Conservation (phyloP, 2,888 invertebrate genomes). For the Chirona hameri region DNA sequence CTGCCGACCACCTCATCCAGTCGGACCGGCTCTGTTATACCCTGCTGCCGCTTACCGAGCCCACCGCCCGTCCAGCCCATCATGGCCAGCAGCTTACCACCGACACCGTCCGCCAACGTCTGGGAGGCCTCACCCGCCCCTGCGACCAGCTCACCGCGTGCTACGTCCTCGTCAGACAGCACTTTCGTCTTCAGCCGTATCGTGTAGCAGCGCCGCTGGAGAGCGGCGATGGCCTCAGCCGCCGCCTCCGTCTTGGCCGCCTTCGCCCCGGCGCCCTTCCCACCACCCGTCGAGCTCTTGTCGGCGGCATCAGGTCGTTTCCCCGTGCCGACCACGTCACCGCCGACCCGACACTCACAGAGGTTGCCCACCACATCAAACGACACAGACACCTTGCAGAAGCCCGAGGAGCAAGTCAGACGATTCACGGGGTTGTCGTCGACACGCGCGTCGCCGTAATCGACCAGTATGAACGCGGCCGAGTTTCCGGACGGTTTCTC, state of each 20-base stretch:
- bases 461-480: not conserved
- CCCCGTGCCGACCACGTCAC: not conserved
- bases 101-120: constrained; percentile 51
- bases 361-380: not conserved
- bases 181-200: constrained; percentile 33
- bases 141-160: not conserved
- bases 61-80: constrained; percentile 75
- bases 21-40: constrained; percentile 61
- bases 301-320: too few species aligned
- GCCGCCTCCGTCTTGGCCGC: not conserved
- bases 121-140: not conserved
- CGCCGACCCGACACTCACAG: not conserved
- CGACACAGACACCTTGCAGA: not conserved
- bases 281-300: too few species aligned
- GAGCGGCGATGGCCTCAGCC: not conserved
- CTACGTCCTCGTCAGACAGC: constrained; percentile 28
- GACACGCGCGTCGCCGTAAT: not conserved
- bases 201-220: not conserved
- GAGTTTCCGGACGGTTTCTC: not conserved
- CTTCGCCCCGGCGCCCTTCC: not conserved
- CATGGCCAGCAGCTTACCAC: constrained; percentile 58
- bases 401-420: not conserved
- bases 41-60: constrained; percentile 59
- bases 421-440: not conserved
- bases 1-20: constrained; percentile 43